Evolutionary conservation across 1,140 invertebrate species (phyloP).

Genomic region (Diorhabda carinulata): DNA sequence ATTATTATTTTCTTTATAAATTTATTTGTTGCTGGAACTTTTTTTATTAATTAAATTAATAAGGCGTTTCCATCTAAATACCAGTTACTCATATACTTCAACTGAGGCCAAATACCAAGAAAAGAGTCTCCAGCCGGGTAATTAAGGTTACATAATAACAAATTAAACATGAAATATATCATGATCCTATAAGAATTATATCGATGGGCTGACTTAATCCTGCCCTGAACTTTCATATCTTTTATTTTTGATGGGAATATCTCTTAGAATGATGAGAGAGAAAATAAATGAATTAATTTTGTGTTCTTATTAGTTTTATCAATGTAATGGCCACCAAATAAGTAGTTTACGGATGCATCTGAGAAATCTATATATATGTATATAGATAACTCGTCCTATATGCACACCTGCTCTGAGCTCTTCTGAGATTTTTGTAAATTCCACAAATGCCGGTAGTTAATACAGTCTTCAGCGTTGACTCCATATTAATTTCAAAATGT

Average conservation of each 20-base stretch:
- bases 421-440: slow-evolving; percentile 28
- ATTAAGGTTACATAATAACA: too few species aligned
- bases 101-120: too few species aligned
- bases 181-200: too few species aligned
- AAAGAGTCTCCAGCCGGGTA: too few species aligned
- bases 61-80: too few species aligned
- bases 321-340: slow-evolving; percentile 12
- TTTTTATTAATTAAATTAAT: too few species aligned
- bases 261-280: too few species aligned
- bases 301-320: slow-evolving; percentile 1
- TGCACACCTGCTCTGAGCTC: slow-evolving; percentile 28
- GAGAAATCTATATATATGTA: slow-evolving; percentile 19
- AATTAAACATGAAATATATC: too few species aligned
- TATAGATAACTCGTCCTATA: slow-evolving; percentile 22
- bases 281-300: background rate
- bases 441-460: slow-evolving; percentile 35
- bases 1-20: too few species aligned
- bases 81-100: too few species aligned
- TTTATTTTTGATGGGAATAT: background rate
- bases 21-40: too few species aligned
- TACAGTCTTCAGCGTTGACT: slow-evolving; percentile 35
- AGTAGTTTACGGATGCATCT: slow-evolving; percentile 23
- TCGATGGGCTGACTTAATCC: background rate
- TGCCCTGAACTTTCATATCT: background rate
- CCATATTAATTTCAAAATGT: slow-evolving; percentile 9